Evolutionary conservation across 53 echinoderm and acorn worm species (phyloP).

Genomic region (Astropecten irregularis): DNA sequence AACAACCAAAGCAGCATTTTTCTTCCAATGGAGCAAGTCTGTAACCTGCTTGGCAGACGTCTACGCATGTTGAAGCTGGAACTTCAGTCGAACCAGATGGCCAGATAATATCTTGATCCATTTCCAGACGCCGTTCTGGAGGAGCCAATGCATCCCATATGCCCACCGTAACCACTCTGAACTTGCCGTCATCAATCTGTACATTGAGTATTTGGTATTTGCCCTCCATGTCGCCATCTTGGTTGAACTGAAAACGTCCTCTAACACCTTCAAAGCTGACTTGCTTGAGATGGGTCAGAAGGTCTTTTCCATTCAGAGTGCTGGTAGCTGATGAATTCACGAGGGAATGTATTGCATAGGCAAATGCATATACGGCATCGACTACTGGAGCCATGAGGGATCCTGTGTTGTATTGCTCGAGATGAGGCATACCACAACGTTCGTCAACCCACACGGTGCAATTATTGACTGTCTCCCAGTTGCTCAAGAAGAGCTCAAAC

Average conservation of each 20-base stretch:
- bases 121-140: slow-evolving; percentile 6
- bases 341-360: slow-evolving; percentile 31
- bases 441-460: slow-evolving; percentile 16
- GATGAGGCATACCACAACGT: neutral
- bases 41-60: slow-evolving; percentile 51
- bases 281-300: slow-evolving; percentile 31
- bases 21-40: slow-evolving; percentile 45
- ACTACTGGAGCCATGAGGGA: neutral
- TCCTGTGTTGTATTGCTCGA: neutral
- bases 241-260: slow-evolving; percentile 19
- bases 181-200: neutral
- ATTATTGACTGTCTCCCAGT: neutral
- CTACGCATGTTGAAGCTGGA: slow-evolving; percentile 62
- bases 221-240: slow-evolving; percentile 43
- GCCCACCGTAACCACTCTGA: neutral
- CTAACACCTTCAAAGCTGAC: slow-evolving; percentile 38
- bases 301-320: neutral
- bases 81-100: neutral
- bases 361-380: slow-evolving; percentile 60
- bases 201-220: slow-evolving; percentile 38
- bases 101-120: slow-evolving; percentile 43
- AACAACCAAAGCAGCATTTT: slow-evolving; percentile 80
- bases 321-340: neutral
- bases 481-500: neutral
- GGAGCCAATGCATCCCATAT: slow-evolving; percentile 14